Evolutionary conservation across 2,113 vertebrate species (phyloP).

Genomic region (Noturus placidus): DNA sequence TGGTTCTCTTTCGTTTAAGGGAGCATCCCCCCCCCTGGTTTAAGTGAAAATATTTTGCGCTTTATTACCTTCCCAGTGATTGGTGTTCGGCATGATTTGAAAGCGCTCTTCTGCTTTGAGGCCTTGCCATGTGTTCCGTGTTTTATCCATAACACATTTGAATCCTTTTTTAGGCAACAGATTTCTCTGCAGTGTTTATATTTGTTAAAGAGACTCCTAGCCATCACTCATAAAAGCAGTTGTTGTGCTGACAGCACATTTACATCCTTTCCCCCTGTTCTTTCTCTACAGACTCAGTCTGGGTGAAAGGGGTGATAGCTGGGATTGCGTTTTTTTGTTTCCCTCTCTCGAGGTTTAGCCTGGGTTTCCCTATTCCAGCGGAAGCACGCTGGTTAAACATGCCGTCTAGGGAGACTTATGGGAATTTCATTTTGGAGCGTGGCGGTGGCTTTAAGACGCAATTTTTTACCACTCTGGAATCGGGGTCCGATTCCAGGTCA

Average conservation of each 20-base stretch:
- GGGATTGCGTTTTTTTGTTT: constrained; percentile 3
- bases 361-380: constrained; percentile 8
- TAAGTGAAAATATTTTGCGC: neutral
- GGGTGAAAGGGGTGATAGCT: constrained; percentile 11
- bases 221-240: constrained; percentile 23
- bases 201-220: neutral
- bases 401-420: neutral
- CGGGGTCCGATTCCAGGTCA: no score
- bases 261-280: neutral
- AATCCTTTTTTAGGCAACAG: neutral
- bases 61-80: neutral
- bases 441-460: constrained; percentile 3
- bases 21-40: neutral
- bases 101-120: neutral
- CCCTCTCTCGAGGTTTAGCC: neutral
- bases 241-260: constrained; percentile 5
- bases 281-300: constrained; percentile 3
- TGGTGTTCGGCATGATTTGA: neutral
- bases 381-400: constrained; percentile 31
- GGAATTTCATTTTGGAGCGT: constrained; percentile 29
- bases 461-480: constrained; percentile 24
- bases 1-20: neutral
- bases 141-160: neutral
- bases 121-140: neutral
- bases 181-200: neutral